Conservation (phyloP, 2,113 vertebrate species). For the Empidonax traillii region DNA sequence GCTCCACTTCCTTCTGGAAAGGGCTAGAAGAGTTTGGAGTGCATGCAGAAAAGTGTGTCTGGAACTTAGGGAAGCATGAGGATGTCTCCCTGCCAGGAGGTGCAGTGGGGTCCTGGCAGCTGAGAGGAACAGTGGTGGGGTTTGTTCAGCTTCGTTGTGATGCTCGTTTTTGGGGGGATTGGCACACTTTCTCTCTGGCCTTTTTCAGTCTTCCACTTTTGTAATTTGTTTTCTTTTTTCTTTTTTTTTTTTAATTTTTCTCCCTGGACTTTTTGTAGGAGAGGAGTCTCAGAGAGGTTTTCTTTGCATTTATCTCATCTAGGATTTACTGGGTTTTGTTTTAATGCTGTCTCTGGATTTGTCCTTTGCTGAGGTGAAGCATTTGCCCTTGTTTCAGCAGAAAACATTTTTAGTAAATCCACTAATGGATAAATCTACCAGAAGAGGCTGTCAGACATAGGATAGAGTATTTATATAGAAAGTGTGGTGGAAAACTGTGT, state of each 20-base stretch:
- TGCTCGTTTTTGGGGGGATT: not conserved
- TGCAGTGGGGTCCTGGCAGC: not conserved
- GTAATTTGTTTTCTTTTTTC: not conserved
- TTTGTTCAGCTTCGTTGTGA: not conserved
- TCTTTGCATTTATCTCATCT: not conserved
- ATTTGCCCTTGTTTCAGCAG: slow-evolving; percentile 24
- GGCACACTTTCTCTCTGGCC: rapidly evolving
- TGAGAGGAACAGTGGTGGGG: not conserved
- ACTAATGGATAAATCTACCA: slow-evolving; percentile 17
- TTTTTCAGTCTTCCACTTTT: not conserved
- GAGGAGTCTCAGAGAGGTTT: not conserved
- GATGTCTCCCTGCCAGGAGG: not conserved
- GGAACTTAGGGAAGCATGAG: not conserved
- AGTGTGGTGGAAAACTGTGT: slow-evolving; percentile 50
- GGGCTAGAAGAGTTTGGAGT: not conserved
- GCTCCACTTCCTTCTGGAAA: slow-evolving; percentile 59
- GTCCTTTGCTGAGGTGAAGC: slow-evolving; percentile 3
- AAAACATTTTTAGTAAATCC: slow-evolving; percentile 39
- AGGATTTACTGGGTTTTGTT: not conserved
- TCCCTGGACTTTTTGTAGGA: not conserved
- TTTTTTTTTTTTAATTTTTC: not conserved
- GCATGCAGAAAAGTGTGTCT: not conserved
- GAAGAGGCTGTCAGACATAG: slow-evolving; percentile 13
- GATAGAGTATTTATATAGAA: slow-evolving; percentile 47
- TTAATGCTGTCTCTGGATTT: not conserved